Conservation (phyloP, 2,888 invertebrate genomes). For the Caenorhabditis angaria region DNA sequence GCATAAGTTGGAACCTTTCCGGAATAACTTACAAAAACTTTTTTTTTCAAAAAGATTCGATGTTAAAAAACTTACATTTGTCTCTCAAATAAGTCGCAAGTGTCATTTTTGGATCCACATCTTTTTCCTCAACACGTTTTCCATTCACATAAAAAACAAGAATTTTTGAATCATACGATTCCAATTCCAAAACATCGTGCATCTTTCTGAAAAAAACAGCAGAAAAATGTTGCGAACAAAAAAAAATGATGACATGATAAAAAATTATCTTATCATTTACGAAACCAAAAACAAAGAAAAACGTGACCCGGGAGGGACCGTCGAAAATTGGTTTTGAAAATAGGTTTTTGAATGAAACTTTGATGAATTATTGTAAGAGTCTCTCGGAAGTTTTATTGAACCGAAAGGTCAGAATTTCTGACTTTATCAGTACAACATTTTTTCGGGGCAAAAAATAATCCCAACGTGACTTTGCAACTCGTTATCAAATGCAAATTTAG, state of each 20-base stretch:
- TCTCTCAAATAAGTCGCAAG: conserved; percentile 66
- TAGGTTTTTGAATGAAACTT: no score
- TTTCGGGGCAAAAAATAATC: no score
- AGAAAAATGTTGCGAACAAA: conserved; percentile 5
- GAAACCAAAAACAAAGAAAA: no score
- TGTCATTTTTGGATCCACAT: conserved; percentile 67
- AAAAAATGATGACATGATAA: not conserved
- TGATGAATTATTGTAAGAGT: no score
- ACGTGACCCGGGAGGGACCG: no score
- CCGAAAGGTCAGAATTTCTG: no score
- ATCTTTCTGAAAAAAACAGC: conserved; percentile 7
- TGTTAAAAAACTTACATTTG: conserved; percentile 51
- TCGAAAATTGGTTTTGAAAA: no score
- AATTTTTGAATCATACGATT: conserved; percentile 46
- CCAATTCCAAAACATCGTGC: conserved; percentile 29
- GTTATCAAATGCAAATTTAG: not conserved
- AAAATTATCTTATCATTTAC: not conserved
- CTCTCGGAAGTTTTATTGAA: no score
- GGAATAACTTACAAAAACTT: no score
- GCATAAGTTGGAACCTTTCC: no score
- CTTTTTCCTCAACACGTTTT: conserved; percentile 58
- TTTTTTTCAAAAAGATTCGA: not conserved
- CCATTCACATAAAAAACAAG: conserved; percentile 70
- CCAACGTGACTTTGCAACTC: no score
- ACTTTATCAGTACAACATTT: no score